These are phyloP conservation scores for Creontiades dilutus DNA, from an alignment of 2,888 invertebrate genomes.

Conservation along the genomic window DNA sequence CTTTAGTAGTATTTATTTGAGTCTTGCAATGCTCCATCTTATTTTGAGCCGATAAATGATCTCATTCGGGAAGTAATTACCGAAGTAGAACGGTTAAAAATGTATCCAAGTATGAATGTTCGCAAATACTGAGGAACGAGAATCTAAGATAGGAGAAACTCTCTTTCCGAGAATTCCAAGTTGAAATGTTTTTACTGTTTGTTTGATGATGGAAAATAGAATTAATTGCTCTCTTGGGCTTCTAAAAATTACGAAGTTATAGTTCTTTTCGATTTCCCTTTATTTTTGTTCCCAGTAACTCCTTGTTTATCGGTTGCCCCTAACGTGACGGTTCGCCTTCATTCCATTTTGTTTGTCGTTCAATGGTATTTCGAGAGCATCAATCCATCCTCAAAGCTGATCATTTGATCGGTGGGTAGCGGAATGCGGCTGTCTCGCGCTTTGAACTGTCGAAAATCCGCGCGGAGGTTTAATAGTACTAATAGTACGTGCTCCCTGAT, in stretches of 20 bases:
- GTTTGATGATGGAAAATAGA: background rate
- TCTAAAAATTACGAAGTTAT: background rate
- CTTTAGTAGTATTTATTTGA: no score
- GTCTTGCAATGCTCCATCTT: no score
- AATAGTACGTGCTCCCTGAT: background rate
- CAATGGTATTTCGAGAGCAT: background rate
- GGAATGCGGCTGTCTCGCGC: background rate
- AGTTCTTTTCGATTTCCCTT: background rate
- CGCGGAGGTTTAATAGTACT: background rate
- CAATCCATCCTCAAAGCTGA: background rate
- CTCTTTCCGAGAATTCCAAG: background rate
- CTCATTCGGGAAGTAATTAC: no score
- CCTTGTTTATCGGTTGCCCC: no score
- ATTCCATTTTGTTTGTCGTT: no score
- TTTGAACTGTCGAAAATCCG: background rate
- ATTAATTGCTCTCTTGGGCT: background rate
- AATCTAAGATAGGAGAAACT: no score
- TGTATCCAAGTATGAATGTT: no score
- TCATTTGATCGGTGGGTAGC: background rate
- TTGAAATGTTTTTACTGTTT: background rate
- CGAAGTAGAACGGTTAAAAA: no score
- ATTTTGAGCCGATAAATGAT: no score
- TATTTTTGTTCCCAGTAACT: background rate
- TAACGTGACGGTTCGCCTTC: no score
- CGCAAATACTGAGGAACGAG: no score